These are phyloP conservation scores for Aratinga solstitialis DNA, from an alignment of 2,797 vertebrate genomes.

Conservation along the genomic window DNA sequence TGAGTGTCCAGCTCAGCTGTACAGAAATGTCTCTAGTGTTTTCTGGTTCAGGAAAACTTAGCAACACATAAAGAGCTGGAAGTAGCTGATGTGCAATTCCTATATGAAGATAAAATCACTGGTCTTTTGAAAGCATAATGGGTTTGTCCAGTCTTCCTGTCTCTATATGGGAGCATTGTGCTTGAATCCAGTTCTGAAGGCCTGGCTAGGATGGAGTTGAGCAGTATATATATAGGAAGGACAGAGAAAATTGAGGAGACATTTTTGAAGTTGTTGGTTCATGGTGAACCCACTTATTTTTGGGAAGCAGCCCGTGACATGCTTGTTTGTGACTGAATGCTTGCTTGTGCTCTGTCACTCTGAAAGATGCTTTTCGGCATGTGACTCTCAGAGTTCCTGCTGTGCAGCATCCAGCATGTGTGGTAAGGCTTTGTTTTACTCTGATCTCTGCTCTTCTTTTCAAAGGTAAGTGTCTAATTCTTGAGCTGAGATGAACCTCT, in stretches of 20 bases:
- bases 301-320: neutral
- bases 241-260: neutral
- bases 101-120: neutral
- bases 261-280: neutral
- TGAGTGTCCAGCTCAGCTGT: neutral
- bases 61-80: neutral
- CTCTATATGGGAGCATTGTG: neutral
- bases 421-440: neutral
- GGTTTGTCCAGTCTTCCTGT: neutral
- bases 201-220: neutral
- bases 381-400: neutral
- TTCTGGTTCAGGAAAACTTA: neutral
- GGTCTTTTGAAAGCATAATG: neutral
- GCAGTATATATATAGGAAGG: neutral
- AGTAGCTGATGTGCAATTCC: neutral
- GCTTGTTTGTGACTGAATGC: neutral
- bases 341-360: neutral
- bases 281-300: neutral
- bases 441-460: neutral
- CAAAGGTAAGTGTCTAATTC: constrained; percentile 11
- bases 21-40: neutral
- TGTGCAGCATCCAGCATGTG: neutral
- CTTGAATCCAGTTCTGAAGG: neutral
- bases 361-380: neutral
- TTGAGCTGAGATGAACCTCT: constrained; percentile 18